Evolutionary conservation across 53 echinoderm and acorn worm species (phyloP), one percentile per base, ranked within the genome.

Genomic region (Zoroaster sp.): DNA sequence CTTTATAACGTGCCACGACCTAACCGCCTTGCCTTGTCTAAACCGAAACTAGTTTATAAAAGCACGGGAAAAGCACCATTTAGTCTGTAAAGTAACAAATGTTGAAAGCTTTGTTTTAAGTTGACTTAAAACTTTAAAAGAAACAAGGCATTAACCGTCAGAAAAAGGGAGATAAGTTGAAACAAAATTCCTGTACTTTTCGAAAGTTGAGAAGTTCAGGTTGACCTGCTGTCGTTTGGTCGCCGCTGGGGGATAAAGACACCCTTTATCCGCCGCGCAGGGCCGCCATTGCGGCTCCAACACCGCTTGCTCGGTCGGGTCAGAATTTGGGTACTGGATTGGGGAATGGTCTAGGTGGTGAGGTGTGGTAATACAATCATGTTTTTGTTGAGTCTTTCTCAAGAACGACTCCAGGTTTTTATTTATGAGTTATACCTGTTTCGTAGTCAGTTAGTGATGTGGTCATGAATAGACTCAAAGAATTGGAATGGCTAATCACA

Each of bases 131-230:
- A 40, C 23, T 8, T 5, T 40, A 17, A 5, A 3, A 40, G 73
- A 20, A 40, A 30, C 25, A 3, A 35, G 35, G 2, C 10, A 36
- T 69, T n/a, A 12, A 8, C 32, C 4, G 74, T 74, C 23, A 23
- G 41, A 41, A 40, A 40, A 13, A 12, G 23, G 14, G 31, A 28
- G 2, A 3, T 31, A 6, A 13, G 17, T 6, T 74, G 13, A 28
- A 17, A 28, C 46, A 36, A 75, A 77, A 53, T 77, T n/a, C 33
- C 34, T 77, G 25, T 77, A 31, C 35, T 77, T 40, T 78, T 78
- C 39, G 59, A 78, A 59, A 78, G 78, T 78, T 78, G 78, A 78
- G 78, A 78, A 78, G 78, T 78, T 78, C 78, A 59, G 35, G 20
- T 59, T 55, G 78, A 78, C 78, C 78, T 59, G 77, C 33, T 59